Percentiles rank a stretch among this genome's conserved stretches.
Conservation (phyloP, 2,113 vertebrate species). For the Myodes glareolus region DNA sequence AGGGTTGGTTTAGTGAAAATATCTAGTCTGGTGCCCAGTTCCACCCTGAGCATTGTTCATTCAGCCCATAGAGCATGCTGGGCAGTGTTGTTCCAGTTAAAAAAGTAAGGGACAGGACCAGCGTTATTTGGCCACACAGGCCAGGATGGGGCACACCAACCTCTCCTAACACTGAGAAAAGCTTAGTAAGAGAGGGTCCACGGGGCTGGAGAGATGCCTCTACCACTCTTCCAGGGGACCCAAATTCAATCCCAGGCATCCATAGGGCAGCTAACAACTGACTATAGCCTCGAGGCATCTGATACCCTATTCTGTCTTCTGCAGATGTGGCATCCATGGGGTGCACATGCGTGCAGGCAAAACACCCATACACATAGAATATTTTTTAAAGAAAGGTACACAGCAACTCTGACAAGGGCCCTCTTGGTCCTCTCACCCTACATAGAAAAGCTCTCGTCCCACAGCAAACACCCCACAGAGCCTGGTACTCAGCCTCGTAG, state of each 20-base stretch:
- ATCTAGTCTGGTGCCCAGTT: not conserved
- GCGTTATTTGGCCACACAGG: fast-evolving
- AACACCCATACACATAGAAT: not conserved
- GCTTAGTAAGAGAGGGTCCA: not conserved
- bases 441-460: no score
- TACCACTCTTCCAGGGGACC: not conserved
- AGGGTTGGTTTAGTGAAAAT: not conserved
- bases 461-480: not conserved
- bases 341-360: not conserved
- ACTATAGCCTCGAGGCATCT: not conserved
- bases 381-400: not conserved
- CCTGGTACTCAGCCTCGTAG: not conserved
- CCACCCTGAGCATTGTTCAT: not conserved
- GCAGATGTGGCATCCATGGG: not conserved
- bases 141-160: not conserved
- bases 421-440: not conserved
- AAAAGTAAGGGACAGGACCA: not conserved
- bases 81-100: not conserved
- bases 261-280: not conserved
- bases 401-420: no score
- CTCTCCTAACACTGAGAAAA: not conserved
- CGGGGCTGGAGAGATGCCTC: not conserved
- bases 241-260: not conserved
- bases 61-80: not conserved
- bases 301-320: not conserved